phyloP scores from a whole-genome alignment of 2,888 invertebrate species.

The Trichopria drosophilae region DNA sequence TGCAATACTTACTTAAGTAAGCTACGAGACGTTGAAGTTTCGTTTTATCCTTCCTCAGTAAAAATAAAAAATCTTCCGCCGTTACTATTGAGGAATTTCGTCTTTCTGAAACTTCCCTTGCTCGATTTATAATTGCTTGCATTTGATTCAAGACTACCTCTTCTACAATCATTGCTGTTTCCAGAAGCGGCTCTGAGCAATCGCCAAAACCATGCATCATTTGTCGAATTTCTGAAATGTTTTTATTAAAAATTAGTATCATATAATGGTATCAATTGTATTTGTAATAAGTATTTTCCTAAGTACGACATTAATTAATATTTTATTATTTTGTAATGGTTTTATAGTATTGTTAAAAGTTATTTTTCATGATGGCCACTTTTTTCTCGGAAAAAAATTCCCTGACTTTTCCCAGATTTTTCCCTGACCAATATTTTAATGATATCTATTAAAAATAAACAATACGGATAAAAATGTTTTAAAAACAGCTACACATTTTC shows the following conservation, averaged over 20 bases:
- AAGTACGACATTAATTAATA: not conserved
- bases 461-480: no score
- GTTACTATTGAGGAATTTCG: conserved; percentile 61
- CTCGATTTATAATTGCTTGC: conserved; percentile 74
- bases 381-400: no score
- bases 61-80: conserved; percentile 77
- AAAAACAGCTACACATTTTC: no score
- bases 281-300: not conserved
- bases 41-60: conserved; percentile 79
- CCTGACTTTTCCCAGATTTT: no score
- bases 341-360: no score
- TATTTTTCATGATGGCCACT: no score
- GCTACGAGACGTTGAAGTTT: conserved; percentile 76
- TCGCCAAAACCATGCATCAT: conserved; percentile 97
- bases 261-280: not conserved
- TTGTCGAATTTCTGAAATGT: conserved; percentile 69
- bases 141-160: conserved; percentile 82
- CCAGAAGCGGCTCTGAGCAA: conserved; percentile 76
- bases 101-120: conserved; percentile 68
- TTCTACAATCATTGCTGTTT: conserved; percentile 83
- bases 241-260: not conserved
- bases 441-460: no score
- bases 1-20: conserved; percentile 64
- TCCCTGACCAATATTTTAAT: no score
- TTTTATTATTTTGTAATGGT: not conserved